These are phyloP conservation scores for Nephrotoma guestfalica DNA, from an alignment of 2,888 invertebrate genomes.

Conservation along the genomic window DNA sequence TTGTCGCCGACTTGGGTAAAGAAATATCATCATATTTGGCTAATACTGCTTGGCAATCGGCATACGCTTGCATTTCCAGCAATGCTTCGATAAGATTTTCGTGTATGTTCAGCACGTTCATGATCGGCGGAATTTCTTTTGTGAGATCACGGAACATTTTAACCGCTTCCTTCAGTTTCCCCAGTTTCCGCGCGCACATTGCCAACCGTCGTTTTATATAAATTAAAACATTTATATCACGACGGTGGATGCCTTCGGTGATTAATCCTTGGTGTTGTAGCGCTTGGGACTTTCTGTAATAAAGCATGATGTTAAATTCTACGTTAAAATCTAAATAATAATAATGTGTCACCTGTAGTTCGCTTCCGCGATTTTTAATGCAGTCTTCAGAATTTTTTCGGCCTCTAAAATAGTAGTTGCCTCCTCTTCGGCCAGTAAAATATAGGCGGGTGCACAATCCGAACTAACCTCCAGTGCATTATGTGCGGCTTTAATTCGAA, in stretches of 20 bases:
- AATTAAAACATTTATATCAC: constrained; percentile 87
- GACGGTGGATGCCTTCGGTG: constrained; percentile 63
- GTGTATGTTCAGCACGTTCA: constrained; percentile 85
- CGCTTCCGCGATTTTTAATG: constrained; percentile 68
- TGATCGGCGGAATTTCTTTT: constrained; percentile 90
- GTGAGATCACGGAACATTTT: constrained; percentile 94
- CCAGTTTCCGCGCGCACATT: constrained; percentile 94
- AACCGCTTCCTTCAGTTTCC: constrained; percentile 86
- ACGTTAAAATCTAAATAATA: neutral
- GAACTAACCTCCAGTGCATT: constrained; percentile 73
- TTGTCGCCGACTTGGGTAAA: constrained; percentile 85
- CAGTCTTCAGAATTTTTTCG: constrained; percentile 69
- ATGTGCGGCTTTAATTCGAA: constrained; percentile 81
- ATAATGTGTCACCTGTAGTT: constrained; percentile 39
- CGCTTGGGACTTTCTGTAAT: constrained; percentile 50
- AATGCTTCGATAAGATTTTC: constrained; percentile 94
- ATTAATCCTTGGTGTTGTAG: constrained; percentile 59
- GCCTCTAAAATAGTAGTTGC: constrained; percentile 82
- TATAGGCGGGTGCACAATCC: constrained; percentile 90
- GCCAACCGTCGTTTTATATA: constrained; percentile 87
- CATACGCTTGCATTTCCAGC: constrained; percentile 90
- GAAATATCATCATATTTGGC: constrained; percentile 88
- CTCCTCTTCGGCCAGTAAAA: constrained; percentile 92
- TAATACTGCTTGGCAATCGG: constrained; percentile 86
- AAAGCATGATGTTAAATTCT: neutral